Evolutionary conservation across 2,797 vertebrate genomes (phyloP).

Genomic region (Loriculus beryllinus): DNA sequence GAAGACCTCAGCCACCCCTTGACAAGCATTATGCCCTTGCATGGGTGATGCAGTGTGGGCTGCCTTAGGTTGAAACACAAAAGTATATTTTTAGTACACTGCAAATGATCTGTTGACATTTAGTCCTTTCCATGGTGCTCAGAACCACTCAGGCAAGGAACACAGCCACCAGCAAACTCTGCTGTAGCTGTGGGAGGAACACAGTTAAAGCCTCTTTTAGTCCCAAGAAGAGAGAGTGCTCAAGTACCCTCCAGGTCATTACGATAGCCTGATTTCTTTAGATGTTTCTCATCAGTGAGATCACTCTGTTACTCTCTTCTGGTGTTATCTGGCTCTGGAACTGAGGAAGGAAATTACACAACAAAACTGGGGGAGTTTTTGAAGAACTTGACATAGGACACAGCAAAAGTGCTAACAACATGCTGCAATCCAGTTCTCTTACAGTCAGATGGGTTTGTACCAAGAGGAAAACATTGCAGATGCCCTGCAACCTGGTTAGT

Average conservation of each 20-base stretch:
- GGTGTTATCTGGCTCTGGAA: background rate
- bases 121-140: background rate
- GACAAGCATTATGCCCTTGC: background rate
- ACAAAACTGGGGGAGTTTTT: background rate
- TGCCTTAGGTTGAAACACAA: background rate
- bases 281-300: background rate
- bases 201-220: background rate
- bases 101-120: background rate
- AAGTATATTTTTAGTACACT: background rate
- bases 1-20: background rate
- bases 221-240: background rate
- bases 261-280: background rate
- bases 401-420: constrained; percentile 41
- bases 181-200: background rate
- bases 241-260: background rate
- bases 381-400: constrained; percentile 6
- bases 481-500: constrained; percentile 58
- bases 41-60: background rate
- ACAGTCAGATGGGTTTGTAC: constrained; percentile 23
- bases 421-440: constrained; percentile 50
- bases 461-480: constrained; percentile 34
- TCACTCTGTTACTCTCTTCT: background rate
- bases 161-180: background rate
- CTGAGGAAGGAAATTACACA: constrained; percentile 35
- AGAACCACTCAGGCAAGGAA: background rate